Evolutionary conservation across 2,888 invertebrate species (phyloP).

Genomic region (Synanthedon andrenaeformis): DNA sequence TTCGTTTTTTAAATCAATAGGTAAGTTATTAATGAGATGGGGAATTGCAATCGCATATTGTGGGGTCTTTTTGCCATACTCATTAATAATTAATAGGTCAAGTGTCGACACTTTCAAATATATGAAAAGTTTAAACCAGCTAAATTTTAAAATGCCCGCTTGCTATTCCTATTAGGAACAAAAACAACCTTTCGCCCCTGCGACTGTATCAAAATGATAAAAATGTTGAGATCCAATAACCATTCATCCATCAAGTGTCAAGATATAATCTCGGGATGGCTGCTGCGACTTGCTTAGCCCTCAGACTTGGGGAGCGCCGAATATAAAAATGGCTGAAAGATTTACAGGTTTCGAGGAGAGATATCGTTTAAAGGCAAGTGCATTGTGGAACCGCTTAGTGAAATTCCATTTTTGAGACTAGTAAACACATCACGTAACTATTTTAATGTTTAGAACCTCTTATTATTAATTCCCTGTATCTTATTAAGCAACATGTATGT

Average conservation of each 20-base stretch:
- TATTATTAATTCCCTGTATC: too few species aligned
- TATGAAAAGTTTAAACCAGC: too few species aligned
- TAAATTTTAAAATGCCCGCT: background rate
- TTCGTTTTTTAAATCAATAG: too few species aligned
- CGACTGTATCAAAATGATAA: conserved; percentile 70
- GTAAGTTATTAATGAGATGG: too few species aligned
- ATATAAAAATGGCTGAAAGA: conserved; percentile 68
- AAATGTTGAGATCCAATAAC: conserved; percentile 80
- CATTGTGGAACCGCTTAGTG: conserved; percentile 31
- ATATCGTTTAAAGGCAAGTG: conserved; percentile 54
- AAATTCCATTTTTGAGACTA: too few species aligned
- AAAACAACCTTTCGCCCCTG: conserved; percentile 34
- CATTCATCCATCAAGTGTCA: conserved; percentile 84
- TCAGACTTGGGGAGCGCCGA: conserved; percentile 47
- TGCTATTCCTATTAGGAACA: background rate
- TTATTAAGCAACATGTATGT: too few species aligned
- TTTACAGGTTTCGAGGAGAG: conserved; percentile 59
- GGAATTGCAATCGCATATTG: too few species aligned
- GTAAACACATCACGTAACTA: too few species aligned
- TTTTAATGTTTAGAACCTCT: too few species aligned
- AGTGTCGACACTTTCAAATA: too few species aligned
- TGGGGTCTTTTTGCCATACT: too few species aligned
- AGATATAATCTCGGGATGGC: conserved; percentile 75
- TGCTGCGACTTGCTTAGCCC: conserved; percentile 63
- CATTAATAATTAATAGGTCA: too few species aligned